Evolutionary conservation across 1,140 invertebrate species (phyloP).

Genomic region (Rhopalosiphum padi): DNA sequence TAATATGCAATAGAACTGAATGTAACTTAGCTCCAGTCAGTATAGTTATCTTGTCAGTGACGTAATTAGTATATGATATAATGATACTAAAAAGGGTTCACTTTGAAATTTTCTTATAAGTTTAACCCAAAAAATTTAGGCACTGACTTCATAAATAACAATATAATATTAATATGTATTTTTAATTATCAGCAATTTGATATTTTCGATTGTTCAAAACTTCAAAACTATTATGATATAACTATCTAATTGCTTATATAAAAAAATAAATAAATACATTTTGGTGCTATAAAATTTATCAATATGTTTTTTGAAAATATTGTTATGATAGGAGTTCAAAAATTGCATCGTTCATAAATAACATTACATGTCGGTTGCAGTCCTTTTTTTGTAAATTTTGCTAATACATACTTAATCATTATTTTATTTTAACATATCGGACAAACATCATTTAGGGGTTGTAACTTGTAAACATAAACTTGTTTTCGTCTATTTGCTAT

Average conservation of each 20-base stretch:
- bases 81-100: background rate
- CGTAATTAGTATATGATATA: background rate
- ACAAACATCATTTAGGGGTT: too few species aligned
- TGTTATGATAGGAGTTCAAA: background rate
- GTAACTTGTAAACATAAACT: too few species aligned
- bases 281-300: background rate
- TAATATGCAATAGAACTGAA: too few species aligned
- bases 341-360: background rate
- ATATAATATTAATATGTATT: background rate
- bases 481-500: too few species aligned
- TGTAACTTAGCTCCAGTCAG: background rate
- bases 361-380: background rate
- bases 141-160: background rate
- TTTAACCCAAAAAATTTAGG: background rate
- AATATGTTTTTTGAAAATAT: background rate
- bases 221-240: too few species aligned
- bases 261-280: too few species aligned
- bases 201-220: too few species aligned
- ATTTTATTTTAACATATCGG: too few species aligned
- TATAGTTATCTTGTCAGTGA: background rate
- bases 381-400: too few species aligned
- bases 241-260: too few species aligned
- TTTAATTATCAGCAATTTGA: too few species aligned
- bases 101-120: background rate
- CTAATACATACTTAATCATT: too few species aligned